A percentile compares a stretch with the other conserved stretches of the same genome.
Conservation (phyloP, 2,797 vertebrate species). For the Acridotheres tristis region DNA sequence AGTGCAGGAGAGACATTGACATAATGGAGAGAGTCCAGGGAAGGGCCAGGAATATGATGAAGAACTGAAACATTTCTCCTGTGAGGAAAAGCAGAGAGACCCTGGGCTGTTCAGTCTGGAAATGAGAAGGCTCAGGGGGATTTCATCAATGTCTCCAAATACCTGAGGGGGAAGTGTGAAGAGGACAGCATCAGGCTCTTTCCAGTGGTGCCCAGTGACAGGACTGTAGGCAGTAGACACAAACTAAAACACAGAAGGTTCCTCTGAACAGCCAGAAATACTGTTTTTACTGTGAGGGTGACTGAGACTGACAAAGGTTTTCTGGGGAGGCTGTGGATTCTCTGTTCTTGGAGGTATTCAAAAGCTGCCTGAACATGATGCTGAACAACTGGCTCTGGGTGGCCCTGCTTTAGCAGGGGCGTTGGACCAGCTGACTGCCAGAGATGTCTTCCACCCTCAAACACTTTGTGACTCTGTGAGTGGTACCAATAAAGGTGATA, state of each 20-base stretch:
- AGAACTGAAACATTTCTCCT: background rate
- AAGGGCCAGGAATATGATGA: background rate
- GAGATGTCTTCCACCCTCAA: background rate
- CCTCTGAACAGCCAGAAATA: background rate
- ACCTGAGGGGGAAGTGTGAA: background rate
- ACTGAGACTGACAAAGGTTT: background rate
- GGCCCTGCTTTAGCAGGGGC: background rate
- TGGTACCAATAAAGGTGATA: background rate
- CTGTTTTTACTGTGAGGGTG: background rate
- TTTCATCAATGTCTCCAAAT: background rate
- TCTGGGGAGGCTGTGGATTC: background rate
- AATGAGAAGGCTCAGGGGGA: background rate
- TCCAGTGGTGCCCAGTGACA: background rate
- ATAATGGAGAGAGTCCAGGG: accelerated
- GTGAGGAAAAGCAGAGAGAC: background rate
- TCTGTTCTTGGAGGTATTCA: background rate
- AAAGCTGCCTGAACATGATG: background rate
- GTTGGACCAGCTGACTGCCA: background rate
- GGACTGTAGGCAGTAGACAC: accelerated
- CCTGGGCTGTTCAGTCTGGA: background rate
- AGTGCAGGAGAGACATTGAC: background rate
- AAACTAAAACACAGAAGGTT: background rate
- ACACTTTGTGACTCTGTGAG: background rate
- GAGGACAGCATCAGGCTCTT: background rate
- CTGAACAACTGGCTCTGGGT: background rate